A percentile compares a stretch with the other conserved stretches of the same genome.
These are phyloP conservation scores for Jordanella pulchra DNA, from an alignment of 2,797 vertebrate species.

Conservation along the genomic window DNA sequence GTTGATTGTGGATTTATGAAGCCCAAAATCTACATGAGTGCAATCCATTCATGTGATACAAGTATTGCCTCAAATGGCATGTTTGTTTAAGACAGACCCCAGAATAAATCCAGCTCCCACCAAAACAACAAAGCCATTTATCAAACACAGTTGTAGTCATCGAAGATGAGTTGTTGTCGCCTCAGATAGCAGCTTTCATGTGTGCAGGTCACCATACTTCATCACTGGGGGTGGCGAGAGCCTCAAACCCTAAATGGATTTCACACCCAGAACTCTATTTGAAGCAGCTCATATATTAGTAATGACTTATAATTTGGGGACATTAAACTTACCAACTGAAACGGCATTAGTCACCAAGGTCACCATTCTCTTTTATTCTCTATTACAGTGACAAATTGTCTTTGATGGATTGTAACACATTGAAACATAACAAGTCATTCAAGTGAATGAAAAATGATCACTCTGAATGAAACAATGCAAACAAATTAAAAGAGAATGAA, in stretches of 20 bases:
- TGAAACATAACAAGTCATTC: not conserved
- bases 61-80: constrained; percentile 3
- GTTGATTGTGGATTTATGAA: constrained; percentile 59
- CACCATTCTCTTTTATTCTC: constrained; percentile 32
- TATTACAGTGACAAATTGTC: constrained; percentile 15
- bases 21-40: constrained; percentile 16
- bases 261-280: constrained; percentile 51
- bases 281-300: constrained; percentile 42
- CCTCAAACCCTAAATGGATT: constrained; percentile 45
- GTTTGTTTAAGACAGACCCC: constrained; percentile 27
- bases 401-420: constrained; percentile 6
- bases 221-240: constrained; percentile 24
- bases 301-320: constrained; percentile 47
- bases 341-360: constrained; percentile 53
- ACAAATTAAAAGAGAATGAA: not conserved
- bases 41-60: constrained; percentile 19
- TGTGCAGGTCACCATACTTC: constrained; percentile 35
- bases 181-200: constrained; percentile 38
- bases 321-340: constrained; percentile 50
- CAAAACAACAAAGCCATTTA: constrained; percentile 35
- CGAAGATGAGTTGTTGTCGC: constrained; percentile 33
- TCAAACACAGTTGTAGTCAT: constrained; percentile 21
- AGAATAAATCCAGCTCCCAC: constrained; percentile 8
- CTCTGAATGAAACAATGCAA: not conserved
- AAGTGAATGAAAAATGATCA: not conserved